Conservation (phyloP, 2,888 invertebrate genomes). For the Atrina japonica region DNA sequence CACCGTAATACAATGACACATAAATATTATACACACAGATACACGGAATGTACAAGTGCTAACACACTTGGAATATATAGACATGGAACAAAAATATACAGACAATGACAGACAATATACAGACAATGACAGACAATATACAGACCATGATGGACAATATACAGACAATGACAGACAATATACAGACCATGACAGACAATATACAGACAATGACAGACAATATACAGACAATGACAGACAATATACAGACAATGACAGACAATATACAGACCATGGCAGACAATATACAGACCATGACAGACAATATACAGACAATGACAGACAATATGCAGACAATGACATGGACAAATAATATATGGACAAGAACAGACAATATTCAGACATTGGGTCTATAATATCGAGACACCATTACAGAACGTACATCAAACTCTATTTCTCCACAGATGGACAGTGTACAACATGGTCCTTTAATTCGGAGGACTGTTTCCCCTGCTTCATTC, state of each 20-base stretch:
- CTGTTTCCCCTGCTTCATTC: constrained; percentile 71
- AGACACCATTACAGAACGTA: too few relatives aligned
- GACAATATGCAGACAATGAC: neutral
- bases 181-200: neutral
- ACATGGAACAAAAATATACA: too few relatives aligned
- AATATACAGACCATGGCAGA: neutral
- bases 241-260: neutral
- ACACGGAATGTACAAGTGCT: too few relatives aligned
- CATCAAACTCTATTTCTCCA: constrained; percentile 89
- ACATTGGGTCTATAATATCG: too few relatives aligned
- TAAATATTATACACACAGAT: too few relatives aligned
- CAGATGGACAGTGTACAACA: constrained; percentile 89
- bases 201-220: neutral
- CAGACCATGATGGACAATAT: too few relatives aligned
- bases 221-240: neutral
- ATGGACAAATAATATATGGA: neutral
- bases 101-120: too few relatives aligned
- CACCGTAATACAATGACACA: too few relatives aligned
- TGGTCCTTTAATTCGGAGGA: constrained; percentile 74
- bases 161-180: constrained; percentile 2
- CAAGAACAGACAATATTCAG: constrained; percentile 26
- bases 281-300: neutral
- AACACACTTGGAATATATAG: too few relatives aligned
- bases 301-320: neutral
- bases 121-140: too few relatives aligned